Percentiles rank a stretch among this genome's conserved stretches.
phyloP scores from a whole-genome alignment of 2,113 vertebrate species.

The Callaeas wilsoni region DNA sequence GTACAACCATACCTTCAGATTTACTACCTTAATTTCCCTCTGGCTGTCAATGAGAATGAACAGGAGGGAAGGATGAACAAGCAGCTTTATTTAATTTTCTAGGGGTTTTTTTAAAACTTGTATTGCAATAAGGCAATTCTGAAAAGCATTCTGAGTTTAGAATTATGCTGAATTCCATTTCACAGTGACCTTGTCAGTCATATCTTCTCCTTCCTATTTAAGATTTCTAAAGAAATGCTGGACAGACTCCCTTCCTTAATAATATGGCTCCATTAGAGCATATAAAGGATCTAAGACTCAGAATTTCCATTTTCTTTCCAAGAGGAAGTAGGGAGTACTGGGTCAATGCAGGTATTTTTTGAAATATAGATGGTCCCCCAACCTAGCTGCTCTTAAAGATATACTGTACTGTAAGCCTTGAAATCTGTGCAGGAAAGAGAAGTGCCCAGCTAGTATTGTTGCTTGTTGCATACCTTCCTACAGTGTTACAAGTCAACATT shows the following conservation, averaged over 20 bases:
- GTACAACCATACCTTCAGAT: background rate
- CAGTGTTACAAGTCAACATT: background rate
- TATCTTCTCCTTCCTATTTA: background rate
- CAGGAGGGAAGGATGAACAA: background rate
- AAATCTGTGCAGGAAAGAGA: background rate
- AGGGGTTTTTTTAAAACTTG: background rate
- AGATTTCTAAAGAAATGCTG: background rate
- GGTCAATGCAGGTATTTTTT: background rate
- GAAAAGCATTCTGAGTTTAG: background rate
- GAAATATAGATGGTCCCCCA: background rate
- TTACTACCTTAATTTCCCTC: slow-evolving; percentile 41
- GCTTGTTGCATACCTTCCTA: background rate
- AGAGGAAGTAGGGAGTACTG: background rate
- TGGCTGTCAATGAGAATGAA: background rate
- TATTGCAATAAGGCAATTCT: background rate
- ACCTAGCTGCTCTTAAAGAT: background rate
- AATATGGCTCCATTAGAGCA: background rate
- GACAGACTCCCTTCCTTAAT: background rate
- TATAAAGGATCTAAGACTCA: background rate
- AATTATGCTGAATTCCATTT: background rate
- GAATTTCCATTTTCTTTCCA: background rate
- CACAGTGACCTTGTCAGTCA: background rate
- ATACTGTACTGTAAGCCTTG: background rate
- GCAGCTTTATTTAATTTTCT: background rate
- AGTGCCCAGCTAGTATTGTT: background rate